Evolutionary conservation across 2,888 invertebrate genomes (phyloP), one percentile per base, ranked within the genome.

Genomic region (Mechanitis messenoides): DNA sequence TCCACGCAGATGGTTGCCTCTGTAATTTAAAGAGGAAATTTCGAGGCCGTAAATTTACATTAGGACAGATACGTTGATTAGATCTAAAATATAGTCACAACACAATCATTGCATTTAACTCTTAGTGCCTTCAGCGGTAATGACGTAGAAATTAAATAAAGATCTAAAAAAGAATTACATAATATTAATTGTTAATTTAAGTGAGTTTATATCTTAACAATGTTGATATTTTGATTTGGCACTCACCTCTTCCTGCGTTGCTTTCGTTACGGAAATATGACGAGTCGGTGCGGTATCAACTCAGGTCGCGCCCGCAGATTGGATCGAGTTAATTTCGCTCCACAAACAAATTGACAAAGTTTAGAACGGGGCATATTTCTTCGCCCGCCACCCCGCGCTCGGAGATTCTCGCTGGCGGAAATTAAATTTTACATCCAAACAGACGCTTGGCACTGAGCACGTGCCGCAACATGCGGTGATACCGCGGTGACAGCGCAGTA

Each of bases 261-360:
- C 73, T 72, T 74, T 75, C 70, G 62, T 66, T 69, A 65, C 75
- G 85, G 83, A 85, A 87, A 82, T 81, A 79, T 81, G 82, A 80
- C 76, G 74, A 71, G 69, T 69, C 72, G 74, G 71, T 70, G 62
- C 75, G 77, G 78, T 80, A 83, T 80, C 81, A 76, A 78, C 80
- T 79, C 83, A 79, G 83, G 83, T 84, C 84, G 84, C 75, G 80
- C 83, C 83, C 85, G 80, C 87, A 88, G 90, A 89, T 89, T 87
- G 87, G 89, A 89, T 89, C 89, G 87, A 90, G 90, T 89, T 90
- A 90, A 90, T 90, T 89, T 90, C 85, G 81, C 87, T 87, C 87
- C 86, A 89, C 89, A 90, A 90, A 90, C 88, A 90, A 89, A 90
- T 90, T 90, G 90, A 89, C 89, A 90, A 90, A 90, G 89, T 90